phyloP scores from a whole-genome alignment of 2,113 vertebrate genomes.

The Eira barbara region DNA sequence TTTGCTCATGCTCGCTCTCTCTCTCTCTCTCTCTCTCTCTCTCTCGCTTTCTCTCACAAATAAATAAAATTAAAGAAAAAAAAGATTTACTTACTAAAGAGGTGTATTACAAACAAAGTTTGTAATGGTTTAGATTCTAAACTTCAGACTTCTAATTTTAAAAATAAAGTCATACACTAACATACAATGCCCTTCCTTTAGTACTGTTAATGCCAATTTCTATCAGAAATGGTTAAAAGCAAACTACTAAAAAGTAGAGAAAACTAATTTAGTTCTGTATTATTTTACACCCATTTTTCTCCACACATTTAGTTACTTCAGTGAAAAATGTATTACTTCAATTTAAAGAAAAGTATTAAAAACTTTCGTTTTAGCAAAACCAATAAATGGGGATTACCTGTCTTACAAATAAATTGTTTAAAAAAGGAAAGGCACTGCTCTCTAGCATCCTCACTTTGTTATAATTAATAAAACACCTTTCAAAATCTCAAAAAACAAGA shows the following conservation, averaged over 20 bases:
- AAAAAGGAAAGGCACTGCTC: neutral
- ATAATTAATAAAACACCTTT: neutral
- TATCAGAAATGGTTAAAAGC: neutral
- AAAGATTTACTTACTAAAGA: neutral
- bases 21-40: neutral
- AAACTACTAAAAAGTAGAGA: neutral
- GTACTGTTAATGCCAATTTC: neutral
- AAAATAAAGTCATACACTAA: neutral
- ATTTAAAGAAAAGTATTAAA: neutral
- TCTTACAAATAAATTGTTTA: neutral
- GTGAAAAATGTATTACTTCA: neutral
- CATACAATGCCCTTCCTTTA: neutral
- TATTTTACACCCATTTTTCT: neutral
- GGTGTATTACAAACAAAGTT: neutral
- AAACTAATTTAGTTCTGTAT: neutral
- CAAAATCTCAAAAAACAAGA: neutral
- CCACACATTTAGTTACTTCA: neutral
- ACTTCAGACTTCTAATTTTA: neutral
- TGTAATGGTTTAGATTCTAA: neutral
- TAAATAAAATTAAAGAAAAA: neutral
- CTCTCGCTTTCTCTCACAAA: neutral
- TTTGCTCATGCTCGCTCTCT: neutral
- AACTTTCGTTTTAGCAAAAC: neutral
- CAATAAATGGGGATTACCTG: neutral
- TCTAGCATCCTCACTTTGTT: neutral